Percentiles rank a stretch among this genome's conserved stretches.
Evolutionary conservation across 2,113 vertebrate genomes (phyloP).

Genomic region (Chrysemys picta): DNA sequence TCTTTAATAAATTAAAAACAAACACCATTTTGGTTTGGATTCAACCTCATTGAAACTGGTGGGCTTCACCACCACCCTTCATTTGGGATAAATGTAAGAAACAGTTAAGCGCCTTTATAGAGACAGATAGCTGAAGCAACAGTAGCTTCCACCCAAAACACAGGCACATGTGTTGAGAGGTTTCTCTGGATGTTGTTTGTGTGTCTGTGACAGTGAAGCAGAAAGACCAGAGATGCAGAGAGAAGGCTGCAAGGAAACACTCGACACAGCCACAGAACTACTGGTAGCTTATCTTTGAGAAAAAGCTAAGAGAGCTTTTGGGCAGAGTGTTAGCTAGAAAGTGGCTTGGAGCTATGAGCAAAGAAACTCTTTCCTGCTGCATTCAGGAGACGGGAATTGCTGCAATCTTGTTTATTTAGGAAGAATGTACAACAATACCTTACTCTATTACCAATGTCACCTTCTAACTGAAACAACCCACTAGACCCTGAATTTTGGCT

Average conservation of each 20-base stretch:
- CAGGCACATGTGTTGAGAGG: not conserved
- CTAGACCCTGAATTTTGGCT: not conserved
- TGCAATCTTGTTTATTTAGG: not conserved
- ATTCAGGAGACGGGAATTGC: not conserved
- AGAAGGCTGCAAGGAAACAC: fast-evolving
- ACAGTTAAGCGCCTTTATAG: not conserved
- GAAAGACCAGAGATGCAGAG: not conserved
- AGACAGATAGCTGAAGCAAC: not conserved
- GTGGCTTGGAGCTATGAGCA: not conserved
- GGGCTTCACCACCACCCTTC: not conserved
- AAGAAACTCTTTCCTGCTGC: not conserved
- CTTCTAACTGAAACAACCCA: not conserved
- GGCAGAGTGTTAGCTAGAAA: not conserved
- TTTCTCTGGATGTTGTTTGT: not conserved
- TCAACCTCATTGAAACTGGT: not conserved
- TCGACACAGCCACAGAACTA: fast-evolving
- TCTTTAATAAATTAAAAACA: not conserved
- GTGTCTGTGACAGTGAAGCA: not conserved
- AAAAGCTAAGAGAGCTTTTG: not conserved
- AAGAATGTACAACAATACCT: not conserved
- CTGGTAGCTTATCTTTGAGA: not conserved
- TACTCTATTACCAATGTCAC: not conserved
- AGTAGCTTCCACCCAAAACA: not conserved
- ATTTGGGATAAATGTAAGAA: not conserved
- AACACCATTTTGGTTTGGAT: not conserved